Evolutionary conservation across 2,888 invertebrate species (phyloP).

Genomic region (Pyrocoelia pectoralis): DNA sequence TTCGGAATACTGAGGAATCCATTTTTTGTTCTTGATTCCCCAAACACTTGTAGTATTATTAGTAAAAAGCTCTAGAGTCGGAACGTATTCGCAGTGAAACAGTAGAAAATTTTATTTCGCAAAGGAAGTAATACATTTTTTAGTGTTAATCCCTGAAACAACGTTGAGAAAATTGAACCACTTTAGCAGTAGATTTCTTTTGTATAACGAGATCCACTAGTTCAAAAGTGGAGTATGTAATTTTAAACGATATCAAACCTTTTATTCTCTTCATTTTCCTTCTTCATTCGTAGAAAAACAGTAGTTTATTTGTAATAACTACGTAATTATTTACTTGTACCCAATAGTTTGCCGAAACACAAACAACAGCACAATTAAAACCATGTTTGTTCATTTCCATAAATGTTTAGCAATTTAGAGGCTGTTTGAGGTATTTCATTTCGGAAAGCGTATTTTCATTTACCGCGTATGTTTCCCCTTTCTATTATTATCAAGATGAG

Average conservation of each 20-base stretch:
- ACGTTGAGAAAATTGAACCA: slow-evolving; percentile 1
- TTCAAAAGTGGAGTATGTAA: slow-evolving; percentile 1
- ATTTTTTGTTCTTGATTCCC: no score
- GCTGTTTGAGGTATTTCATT: neutral
- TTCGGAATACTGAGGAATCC: no score
- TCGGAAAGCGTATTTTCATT: neutral
- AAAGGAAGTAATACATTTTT: neutral
- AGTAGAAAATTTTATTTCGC: neutral
- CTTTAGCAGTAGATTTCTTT: neutral
- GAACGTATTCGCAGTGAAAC: neutral
- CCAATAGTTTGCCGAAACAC: neutral
- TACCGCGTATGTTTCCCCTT: neutral
- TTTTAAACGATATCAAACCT: neutral
- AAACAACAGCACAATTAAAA: neutral
- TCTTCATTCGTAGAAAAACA: neutral
- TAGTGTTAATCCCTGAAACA: neutral
- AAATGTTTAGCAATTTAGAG: neutral
- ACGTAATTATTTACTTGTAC: neutral
- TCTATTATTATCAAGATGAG: neutral
- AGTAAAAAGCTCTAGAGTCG: no score
- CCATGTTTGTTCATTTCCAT: neutral
- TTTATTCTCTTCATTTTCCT: neutral
- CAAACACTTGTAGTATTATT: no score
- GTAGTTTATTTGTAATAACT: neutral
- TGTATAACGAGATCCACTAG: neutral